These are phyloP conservation scores for Orcinus orca DNA, from an alignment of 2,113 vertebrate species.

Conservation along the genomic window DNA sequence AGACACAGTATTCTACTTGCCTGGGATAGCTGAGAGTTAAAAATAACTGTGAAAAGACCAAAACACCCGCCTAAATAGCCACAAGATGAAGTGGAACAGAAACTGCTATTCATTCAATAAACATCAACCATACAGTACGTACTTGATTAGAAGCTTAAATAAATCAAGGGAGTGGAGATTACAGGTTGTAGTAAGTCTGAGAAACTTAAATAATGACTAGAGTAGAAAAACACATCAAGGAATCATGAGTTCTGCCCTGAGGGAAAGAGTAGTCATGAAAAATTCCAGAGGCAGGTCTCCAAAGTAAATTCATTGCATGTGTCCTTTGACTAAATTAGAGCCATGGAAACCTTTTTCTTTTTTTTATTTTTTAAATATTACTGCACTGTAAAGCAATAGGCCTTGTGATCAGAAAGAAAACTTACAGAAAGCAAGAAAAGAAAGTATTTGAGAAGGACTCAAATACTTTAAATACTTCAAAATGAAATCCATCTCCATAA, in stretches of 20 bases:
- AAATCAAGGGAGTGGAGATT: not conserved
- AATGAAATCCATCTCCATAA: not conserved
- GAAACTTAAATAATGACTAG: not conserved
- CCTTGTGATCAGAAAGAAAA: not conserved
- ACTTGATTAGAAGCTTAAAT: not conserved
- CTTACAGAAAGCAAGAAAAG: not conserved
- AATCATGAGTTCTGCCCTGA: not conserved
- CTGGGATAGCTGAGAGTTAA: not conserved
- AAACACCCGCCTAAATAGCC: not conserved
- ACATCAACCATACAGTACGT: not conserved
- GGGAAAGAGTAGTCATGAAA: not conserved
- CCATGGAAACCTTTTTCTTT: not conserved
- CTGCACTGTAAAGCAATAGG: not conserved
- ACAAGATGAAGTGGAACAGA: not conserved
- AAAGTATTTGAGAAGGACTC: not conserved
- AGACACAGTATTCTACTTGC: not conserved
- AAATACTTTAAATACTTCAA: not conserved
- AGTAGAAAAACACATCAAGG: not conserved
- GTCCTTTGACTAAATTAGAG: not conserved
- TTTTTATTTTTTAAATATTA: not conserved
- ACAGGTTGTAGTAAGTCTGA: not conserved
- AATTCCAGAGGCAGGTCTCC: not conserved
- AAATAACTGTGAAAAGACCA: not conserved
- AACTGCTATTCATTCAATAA: conserved; percentile 1
- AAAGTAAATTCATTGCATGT: not conserved